Percentiles rank a stretch among this genome's conserved stretches.
Conservation (phyloP, 1,140 invertebrate genomes). For the Drosophila serrata region DNA sequence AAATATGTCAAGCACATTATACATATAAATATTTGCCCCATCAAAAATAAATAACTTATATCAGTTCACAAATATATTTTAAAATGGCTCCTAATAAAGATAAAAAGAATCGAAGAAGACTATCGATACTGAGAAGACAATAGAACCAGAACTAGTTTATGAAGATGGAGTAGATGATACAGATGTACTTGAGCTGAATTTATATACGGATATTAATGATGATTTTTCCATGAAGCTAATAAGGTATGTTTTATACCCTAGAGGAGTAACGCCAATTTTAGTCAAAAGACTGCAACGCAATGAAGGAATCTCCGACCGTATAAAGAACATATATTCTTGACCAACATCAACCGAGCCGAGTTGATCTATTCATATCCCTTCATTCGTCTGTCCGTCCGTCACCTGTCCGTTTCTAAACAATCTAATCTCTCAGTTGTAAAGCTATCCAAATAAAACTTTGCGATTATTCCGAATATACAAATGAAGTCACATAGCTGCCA, state of each 20-base stretch:
- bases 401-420: too few species aligned
- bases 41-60: not conserved
- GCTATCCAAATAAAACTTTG: too few species aligned
- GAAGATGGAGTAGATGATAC: constrained; percentile 33
- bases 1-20: not conserved
- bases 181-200: constrained; percentile 57
- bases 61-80: constrained; percentile 2
- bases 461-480: too few species aligned
- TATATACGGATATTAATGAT: constrained; percentile 66
- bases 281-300: too few species aligned
- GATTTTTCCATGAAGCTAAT: constrained; percentile 60
- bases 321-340: too few species aligned
- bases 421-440: too few species aligned
- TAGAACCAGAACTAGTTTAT: constrained; percentile 27
- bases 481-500: too few species aligned
- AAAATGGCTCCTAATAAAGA: constrained; percentile 43
- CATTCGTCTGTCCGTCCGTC: too few species aligned
- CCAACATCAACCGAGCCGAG: too few species aligned
- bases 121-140: constrained; percentile 6
- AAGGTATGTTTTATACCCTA: constrained; percentile 47
- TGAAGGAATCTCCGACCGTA: too few species aligned
- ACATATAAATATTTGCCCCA: not conserved
- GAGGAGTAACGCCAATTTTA: too few species aligned
- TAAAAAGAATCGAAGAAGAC: constrained; percentile 35
- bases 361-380: too few species aligned